Percentiles rank a stretch among this genome's conserved stretches.
These are phyloP conservation scores for Petrocephalus sullivani DNA, from an alignment of 2,797 vertebrate species.

Conservation along the genomic window DNA sequence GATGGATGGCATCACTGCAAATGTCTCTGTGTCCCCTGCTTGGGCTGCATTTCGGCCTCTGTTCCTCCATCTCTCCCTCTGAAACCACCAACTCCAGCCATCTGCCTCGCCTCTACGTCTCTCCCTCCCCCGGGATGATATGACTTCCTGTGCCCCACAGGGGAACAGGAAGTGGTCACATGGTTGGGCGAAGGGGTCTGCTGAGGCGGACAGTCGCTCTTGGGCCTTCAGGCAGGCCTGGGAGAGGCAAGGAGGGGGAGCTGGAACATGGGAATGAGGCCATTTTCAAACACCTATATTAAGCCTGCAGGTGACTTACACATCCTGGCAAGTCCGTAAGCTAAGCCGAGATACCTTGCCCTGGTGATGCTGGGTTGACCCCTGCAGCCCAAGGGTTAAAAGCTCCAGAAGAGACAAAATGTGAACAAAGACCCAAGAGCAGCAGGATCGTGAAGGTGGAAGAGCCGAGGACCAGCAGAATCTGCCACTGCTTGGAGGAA, in stretches of 20 bases:
- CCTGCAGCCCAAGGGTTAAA: constrained; percentile 6
- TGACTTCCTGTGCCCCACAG: constrained; percentile 56
- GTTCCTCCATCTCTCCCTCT: neutral
- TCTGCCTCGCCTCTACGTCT: constrained; percentile 33
- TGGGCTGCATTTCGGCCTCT: neutral
- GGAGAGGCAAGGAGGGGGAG: constrained; percentile 55
- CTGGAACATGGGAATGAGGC: constrained; percentile 32
- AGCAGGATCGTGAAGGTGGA: constrained; percentile 40
- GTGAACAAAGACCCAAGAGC: constrained; percentile 42
- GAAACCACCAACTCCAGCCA: constrained; percentile 27
- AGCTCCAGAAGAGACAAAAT: neutral
- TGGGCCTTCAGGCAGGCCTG: constrained; percentile 56
- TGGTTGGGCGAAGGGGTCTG: constrained; percentile 66
- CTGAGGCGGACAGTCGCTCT: constrained; percentile 53
- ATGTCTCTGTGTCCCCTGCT: constrained; percentile 24
- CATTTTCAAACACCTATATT: neutral
- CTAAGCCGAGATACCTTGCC: neutral
- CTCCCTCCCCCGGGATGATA: constrained; percentile 34
- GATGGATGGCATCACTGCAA: constrained; percentile 27
- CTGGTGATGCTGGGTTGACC: neutral
- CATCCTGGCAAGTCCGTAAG: neutral
- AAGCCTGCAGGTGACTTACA: neutral
- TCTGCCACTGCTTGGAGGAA: constrained; percentile 33
- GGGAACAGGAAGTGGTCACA: constrained; percentile 79
- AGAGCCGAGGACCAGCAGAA: constrained; percentile 39